Base-by-base conservation (phyloP, 2,113 vertebrate genomes). In the Neogobius melanostomus region DNA sequence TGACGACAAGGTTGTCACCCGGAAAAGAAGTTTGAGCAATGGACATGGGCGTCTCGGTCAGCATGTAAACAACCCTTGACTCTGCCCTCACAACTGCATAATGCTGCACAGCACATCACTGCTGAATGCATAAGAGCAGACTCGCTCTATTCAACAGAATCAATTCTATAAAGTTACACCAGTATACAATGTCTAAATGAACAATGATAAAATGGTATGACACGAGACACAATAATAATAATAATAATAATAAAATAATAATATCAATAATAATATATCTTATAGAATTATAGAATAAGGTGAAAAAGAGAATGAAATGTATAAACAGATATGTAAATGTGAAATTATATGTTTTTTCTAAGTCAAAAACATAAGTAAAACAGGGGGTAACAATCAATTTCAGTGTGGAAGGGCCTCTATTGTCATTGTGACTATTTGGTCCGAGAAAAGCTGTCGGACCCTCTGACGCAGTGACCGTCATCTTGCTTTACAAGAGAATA, bases 111-210 rank as follows among this genome's bases (percentile, higher is more conserved):
- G 87, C 85, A 84, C 80, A 79, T 77, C 71, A 65, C 42, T 67
- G 81, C 81, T 85, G 84, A 87, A 84, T 79, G 72, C 71, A 77
- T 80, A 71, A 79, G 82, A 89, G 77, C 69, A 47, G 68, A 75
- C 75, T 71, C 56, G 69, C 84, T 83, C 85, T 78, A 83, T 79
- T 91, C 82, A 93, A 90, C 90, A 88, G 64, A 90, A 88, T 66
- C 10, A 15, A 80, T 66, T 79, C 75, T 74, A 60, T 74, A 85
- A 79, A 80, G 82, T 79, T 74, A 82, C 53, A 4, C 1, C 16
- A 28, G 51, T 17, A 16, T 53, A 17, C 11, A 53, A 2, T 6
- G 50, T 14, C 15, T 7, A 49, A 49, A 49, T 11, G 15, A 52
- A n/a, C 7, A 7, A n/a, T 52, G 5, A 36, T 36, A 7, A 52